A percentile compares a stretch with the other conserved stretches of the same genome.
Evolutionary conservation across 1,140 invertebrate species (phyloP).

Genomic region (Matsumurasca onukii): DNA sequence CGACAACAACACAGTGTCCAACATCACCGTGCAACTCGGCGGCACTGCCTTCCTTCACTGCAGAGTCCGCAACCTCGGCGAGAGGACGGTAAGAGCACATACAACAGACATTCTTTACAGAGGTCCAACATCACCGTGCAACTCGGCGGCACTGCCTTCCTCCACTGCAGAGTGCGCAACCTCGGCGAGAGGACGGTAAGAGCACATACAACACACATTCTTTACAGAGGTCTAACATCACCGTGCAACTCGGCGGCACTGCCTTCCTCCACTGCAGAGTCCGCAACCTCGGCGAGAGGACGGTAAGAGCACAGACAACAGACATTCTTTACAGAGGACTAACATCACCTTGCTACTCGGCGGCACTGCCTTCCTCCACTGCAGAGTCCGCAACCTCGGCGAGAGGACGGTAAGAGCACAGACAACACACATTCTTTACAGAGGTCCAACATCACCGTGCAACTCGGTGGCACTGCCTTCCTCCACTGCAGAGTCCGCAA

Average conservation of each 20-base stretch:
- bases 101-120: no score
- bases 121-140: conserved; percentile 79
- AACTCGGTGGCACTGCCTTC: conserved; percentile 79
- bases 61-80: conserved; percentile 64
- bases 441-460: conserved; percentile 77
- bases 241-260: conserved; percentile 78
- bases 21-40: conserved; percentile 79
- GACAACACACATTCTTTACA: no score
- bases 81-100: conserved; percentile 61
- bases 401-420: conserved; percentile 62
- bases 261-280: conserved; percentile 82
- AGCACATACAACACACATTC: no score
- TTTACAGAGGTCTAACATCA: conserved; percentile 75
- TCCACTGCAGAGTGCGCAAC: conserved; percentile 76
- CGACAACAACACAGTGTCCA: conserved; percentile 70
- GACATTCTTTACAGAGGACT: no score
- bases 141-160: conserved; percentile 77
- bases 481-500: conserved; percentile 76
- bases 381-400: conserved; percentile 66
- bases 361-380: conserved; percentile 81
- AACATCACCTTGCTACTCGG: conserved; percentile 82
- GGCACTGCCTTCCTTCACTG: conserved; percentile 84
- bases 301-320: no score
- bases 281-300: conserved; percentile 63
- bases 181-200: conserved; percentile 62